Conservation (phyloP, 1,140 invertebrate genomes). For the Triops cancriformis region DNA sequence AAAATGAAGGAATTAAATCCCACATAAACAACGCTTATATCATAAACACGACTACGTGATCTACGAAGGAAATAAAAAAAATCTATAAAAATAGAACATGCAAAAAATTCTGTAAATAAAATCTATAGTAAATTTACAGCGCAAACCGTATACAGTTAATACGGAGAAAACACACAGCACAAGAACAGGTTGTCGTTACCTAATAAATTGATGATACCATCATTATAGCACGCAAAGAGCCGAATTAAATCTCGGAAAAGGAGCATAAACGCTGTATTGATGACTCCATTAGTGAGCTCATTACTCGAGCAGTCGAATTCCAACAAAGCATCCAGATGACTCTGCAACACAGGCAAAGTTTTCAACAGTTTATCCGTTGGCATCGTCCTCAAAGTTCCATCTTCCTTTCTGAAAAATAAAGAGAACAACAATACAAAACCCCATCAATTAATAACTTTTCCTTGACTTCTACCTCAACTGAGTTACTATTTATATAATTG, state of each 20-base stretch:
- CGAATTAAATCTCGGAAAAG: slow-evolving; percentile 97
- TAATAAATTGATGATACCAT: slow-evolving; percentile 97
- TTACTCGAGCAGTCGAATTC: slow-evolving; percentile 97
- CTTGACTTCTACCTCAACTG: background rate
- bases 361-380: slow-evolving; percentile 94
- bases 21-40: too few species aligned
- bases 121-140: background rate
- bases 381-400: slow-evolving; percentile 93
- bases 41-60: too few species aligned
- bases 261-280: slow-evolving; percentile 97
- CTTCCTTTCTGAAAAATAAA: slow-evolving; percentile 72
- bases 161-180: background rate
- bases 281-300: slow-evolving; percentile 95
- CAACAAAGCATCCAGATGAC: slow-evolving; percentile 86
- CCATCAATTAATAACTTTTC: background rate
- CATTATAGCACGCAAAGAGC: slow-evolving; percentile 98
- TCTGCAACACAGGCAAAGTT: slow-evolving; percentile 89
- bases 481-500: background rate
- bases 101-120: too few species aligned
- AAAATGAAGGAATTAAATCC: too few species aligned
- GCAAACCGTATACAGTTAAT: background rate
- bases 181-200: slow-evolving; percentile 44
- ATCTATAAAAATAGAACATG: too few species aligned
- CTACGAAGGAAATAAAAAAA: too few species aligned
- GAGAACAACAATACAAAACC: background rate